Base-by-base conservation (phyloP, 1,140 invertebrate genomes). In the Teleogryllus occipitalis region DNA sequence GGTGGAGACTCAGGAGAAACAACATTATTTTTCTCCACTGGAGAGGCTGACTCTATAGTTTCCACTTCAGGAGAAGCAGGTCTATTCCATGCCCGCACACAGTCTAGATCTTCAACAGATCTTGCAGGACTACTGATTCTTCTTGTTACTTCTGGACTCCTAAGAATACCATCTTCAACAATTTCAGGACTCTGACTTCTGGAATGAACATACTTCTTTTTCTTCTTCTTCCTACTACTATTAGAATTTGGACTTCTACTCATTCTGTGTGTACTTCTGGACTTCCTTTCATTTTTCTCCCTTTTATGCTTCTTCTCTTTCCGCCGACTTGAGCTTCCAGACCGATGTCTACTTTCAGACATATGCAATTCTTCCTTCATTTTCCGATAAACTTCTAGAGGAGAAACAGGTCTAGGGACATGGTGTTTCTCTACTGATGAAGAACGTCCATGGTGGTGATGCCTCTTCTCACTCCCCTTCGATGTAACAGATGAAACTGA, bases 161-260 rank as follows among this genome's bases (percentile, higher is more conserved):
- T 82, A 7, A 85, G 83, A 48, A 86, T 84, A 0, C 86, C 78
- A 86, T 87, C 18, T 87, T 80, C 0, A 85, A 83, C 79, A 87
- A 80, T 0, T 84, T 84, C 0, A 85, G 85, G 12, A 83, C 92
- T 94, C 0, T 90, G 87, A 79, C 92, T 92, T 73, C 90, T 88
- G 21, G 91, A 91, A 73, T 88, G 85, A 73, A 92, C 89, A 82
- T 91, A 92, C 5, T 88, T 87, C 83, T 91, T 90, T 81, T 90
- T 90, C 83, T 93, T 93, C 14, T 91, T 91, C 85, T 93, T 93
- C 85, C 93, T 93, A 0, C 84, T 83, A 8, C 78, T 79, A 72
- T 76, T 73, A 27, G 84, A 81, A 8, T 82, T 83, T 0, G 87
- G 87, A 76, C 85, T 86, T 47, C 84, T 80, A 54, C 84, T 90